Conservation (phyloP, 2,888 invertebrate genomes). For the Agrotis exclamationis region DNA sequence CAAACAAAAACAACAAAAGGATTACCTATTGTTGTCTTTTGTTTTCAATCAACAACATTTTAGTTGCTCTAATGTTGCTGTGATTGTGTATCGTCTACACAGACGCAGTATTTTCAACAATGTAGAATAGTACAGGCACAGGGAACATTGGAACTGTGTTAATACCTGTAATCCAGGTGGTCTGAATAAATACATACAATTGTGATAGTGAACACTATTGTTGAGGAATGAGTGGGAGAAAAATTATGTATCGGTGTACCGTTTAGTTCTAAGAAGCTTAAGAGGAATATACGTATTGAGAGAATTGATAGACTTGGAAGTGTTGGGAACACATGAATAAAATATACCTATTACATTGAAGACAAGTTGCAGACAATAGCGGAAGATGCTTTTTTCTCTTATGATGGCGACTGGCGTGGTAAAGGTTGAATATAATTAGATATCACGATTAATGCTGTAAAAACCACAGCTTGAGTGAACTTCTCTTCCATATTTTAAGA, state of each 20-base stretch:
- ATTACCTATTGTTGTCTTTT: no score
- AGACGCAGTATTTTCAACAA: not conserved
- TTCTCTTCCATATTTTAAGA: not conserved
- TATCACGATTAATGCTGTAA: not conserved
- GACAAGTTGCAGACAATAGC: not conserved
- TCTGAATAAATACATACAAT: constrained; percentile 46
- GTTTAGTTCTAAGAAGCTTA: constrained; percentile 19
- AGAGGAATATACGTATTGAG: constrained; percentile 16
- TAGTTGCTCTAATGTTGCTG: not conserved
- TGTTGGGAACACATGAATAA: constrained; percentile 1
- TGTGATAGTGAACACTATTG: constrained; percentile 42
- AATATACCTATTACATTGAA: not conserved
- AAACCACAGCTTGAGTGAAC: not conserved
- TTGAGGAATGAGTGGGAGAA: constrained; percentile 49
- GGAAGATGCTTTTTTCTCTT: not conserved
- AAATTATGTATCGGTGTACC: constrained; percentile 32
- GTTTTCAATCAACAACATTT: constrained; percentile 4
- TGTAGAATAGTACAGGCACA: constrained; percentile 21
- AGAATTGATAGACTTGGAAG: not conserved
- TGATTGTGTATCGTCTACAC: constrained; percentile 6
- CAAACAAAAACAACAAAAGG: no score
- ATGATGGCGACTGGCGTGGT: not conserved
- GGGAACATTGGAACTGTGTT: constrained; percentile 31
- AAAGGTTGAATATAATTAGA: no score
- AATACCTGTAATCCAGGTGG: constrained; percentile 52